Conservation (phyloP, 2,888 invertebrate species). For the Leptinotarsa tumamoca region DNA sequence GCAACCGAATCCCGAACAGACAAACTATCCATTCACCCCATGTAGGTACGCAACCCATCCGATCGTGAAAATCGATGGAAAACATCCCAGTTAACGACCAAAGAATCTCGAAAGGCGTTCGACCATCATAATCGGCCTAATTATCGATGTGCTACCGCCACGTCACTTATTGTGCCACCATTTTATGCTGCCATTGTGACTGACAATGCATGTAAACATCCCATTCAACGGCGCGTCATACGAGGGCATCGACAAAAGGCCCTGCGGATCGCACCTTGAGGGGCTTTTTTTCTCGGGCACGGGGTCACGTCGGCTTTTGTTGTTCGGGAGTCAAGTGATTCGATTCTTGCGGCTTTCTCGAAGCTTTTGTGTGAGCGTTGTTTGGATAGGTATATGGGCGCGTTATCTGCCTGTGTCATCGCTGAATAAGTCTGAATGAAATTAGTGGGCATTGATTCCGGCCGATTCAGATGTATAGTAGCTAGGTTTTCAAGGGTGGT, state of each 20-base stretch:
- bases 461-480: not conserved
- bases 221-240: constrained; percentile 49
- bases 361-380: constrained; percentile 37
- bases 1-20: constrained; percentile 12
- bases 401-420: constrained; percentile 50
- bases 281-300: constrained; percentile 40
- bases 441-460: constrained; percentile 35
- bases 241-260: constrained; percentile 42
- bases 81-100: constrained; percentile 25
- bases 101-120: constrained; percentile 56
- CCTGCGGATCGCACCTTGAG: constrained; percentile 34
- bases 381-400: constrained; percentile 26
- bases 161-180: constrained; percentile 58
- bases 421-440: constrained; percentile 45
- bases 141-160: constrained; percentile 59
- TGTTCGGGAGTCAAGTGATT: constrained; percentile 59
- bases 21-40: constrained; percentile 23
- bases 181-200: constrained; percentile 60
- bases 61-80: constrained; percentile 39
- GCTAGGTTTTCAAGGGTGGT: no score
- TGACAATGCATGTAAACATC: constrained; percentile 63
- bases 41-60: constrained; percentile 25
- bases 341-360: constrained; percentile 53
- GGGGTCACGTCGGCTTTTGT: constrained; percentile 54
- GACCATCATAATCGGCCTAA: constrained; percentile 64